Evolutionary conservation across 2,113 vertebrate species (phyloP).

Genomic region (Opisthocomus hoazin): DNA sequence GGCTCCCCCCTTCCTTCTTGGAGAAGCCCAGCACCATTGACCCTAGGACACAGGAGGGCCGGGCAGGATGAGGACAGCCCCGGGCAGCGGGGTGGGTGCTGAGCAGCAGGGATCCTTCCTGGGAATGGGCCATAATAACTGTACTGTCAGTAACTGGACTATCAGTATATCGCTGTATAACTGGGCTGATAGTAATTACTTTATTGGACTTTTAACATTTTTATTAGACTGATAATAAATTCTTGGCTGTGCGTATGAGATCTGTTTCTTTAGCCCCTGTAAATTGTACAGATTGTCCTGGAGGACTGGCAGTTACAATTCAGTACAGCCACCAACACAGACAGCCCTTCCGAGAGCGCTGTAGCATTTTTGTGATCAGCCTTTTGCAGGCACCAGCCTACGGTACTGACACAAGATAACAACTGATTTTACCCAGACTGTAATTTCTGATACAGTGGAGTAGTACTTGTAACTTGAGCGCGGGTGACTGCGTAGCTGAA

Average conservation of each 20-base stretch:
- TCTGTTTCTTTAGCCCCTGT: neutral
- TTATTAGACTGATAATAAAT: neutral
- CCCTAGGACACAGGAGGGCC: neutral
- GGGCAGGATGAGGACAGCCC: neutral
- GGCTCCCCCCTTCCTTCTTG: neutral
- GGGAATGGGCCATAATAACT: neutral
- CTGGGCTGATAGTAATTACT: neutral
- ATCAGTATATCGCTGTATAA: neutral
- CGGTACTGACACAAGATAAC: neutral
- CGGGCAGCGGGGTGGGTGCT: neutral
- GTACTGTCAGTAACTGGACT: neutral
- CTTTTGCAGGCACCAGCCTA: neutral
- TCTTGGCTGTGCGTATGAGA: neutral
- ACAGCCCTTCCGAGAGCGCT: neutral
- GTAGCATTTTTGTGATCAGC: neutral
- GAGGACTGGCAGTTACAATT: neutral
- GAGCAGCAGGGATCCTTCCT: neutral
- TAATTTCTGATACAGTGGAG: neutral
- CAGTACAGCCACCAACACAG: accelerated
- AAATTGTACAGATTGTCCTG: neutral
- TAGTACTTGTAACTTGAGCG: neutral
- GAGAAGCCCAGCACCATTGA: neutral
- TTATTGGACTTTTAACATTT: neutral
- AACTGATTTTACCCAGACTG: neutral
- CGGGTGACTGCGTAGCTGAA: neutral